Conservation (phyloP, 1,140 invertebrate genomes). For the Heliconius hermathena region DNA sequence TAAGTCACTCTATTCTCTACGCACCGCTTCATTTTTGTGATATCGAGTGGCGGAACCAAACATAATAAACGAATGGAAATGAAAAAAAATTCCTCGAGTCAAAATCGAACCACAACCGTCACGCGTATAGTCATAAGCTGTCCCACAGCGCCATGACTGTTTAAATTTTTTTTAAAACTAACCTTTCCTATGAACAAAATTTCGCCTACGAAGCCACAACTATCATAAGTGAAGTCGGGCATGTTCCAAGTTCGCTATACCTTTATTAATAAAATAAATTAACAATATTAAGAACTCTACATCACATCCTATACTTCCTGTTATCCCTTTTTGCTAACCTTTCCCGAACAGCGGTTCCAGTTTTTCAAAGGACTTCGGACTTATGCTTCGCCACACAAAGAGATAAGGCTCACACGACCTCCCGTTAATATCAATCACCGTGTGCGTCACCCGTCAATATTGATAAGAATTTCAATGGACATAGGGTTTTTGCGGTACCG, state of each 20-base stretch:
- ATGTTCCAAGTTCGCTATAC: background rate
- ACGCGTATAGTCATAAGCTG: too few species aligned
- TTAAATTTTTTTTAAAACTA: too few species aligned
- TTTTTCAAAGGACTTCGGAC: constrained; percentile 42
- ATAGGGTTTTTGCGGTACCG: constrained; percentile 32
- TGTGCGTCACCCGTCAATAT: constrained; percentile 48
- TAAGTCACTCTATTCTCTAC: too few species aligned
- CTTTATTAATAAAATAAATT: background rate
- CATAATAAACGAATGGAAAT: too few species aligned
- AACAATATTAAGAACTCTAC: background rate
- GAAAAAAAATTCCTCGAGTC: too few species aligned
- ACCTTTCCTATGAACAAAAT: background rate
- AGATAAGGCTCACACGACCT: constrained; percentile 53
- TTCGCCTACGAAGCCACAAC: background rate
- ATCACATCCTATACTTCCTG: background rate
- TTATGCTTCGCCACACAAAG: constrained; percentile 51
- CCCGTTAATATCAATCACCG: constrained; percentile 67
- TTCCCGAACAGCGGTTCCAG: constrained; percentile 32
- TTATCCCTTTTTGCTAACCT: constrained; percentile 25
- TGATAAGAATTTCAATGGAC: constrained; percentile 60
- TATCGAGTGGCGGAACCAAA: too few species aligned
- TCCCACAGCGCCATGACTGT: too few species aligned
- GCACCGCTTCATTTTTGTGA: too few species aligned
- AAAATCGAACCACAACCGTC: too few species aligned
- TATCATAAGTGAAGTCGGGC: background rate